Conservation (phyloP, 2,888 invertebrate genomes). For the Patella ulyssiponensis region DNA sequence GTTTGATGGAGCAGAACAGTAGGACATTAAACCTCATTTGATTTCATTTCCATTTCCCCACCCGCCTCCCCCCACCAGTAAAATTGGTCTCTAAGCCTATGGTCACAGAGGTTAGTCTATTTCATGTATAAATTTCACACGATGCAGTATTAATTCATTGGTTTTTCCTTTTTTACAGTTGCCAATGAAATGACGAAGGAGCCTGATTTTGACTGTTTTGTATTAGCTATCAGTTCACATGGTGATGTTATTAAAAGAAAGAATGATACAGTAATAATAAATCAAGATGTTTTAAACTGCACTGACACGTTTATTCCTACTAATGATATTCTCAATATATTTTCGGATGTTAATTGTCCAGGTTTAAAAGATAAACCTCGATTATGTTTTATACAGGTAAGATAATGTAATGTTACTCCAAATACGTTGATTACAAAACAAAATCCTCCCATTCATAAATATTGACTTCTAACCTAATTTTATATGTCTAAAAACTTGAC, state of each 20-base stretch:
- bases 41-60: too few species aligned
- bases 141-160: too few species aligned
- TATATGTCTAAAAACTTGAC: too few species aligned
- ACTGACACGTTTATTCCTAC: constrained; percentile 36
- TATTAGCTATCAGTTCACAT: constrained; percentile 87
- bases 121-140: too few species aligned
- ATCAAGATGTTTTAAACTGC: constrained; percentile 37
- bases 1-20: too few species aligned
- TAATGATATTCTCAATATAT: constrained; percentile 75
- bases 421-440: not conserved
- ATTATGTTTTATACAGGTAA: constrained; percentile 80
- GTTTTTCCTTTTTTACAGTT: not conserved
- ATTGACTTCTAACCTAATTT: too few species aligned
- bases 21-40: too few species aligned
- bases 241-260: constrained; percentile 91
- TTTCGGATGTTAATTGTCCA: constrained; percentile 81
- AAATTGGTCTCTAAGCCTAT: too few species aligned
- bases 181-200: constrained; percentile 79
- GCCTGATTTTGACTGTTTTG: constrained; percentile 84
- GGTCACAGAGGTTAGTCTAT: too few species aligned
- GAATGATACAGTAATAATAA: constrained; percentile 81
- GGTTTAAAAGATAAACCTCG: constrained; percentile 88
- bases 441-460: too few species aligned
- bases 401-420: not conserved
- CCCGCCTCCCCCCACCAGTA: too few species aligned